Evolutionary conservation across 2,888 invertebrate species (phyloP).

Genomic region (Zaprionus bogoriensis): DNA sequence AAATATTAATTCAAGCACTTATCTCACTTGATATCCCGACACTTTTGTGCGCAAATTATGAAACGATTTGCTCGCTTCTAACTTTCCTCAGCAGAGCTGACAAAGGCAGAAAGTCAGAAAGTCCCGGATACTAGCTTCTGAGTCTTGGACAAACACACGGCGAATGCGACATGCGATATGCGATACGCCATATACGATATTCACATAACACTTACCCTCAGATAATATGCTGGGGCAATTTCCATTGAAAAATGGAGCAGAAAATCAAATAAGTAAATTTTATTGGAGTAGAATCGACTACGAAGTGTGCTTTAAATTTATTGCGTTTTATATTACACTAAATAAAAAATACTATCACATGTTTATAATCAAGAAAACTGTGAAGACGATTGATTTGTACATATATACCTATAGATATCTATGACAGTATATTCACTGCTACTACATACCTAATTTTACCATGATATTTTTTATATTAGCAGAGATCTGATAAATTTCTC

Average conservation of each 20-base stretch:
- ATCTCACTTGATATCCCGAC: not conserved
- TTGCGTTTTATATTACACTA: too few relatives aligned
- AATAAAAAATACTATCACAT: too few relatives aligned
- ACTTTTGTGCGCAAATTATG: not conserved
- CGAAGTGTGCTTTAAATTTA: not conserved
- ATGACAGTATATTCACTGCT: too few relatives aligned
- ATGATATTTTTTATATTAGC: too few relatives aligned
- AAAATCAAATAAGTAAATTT: constrained; percentile 9
- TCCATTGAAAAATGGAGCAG: constrained; percentile 5
- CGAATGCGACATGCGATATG: constrained; percentile 10
- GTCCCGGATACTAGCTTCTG: constrained; percentile 29
- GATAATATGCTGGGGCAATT: constrained; percentile 8
- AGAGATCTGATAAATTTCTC: too few relatives aligned
- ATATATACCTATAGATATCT: too few relatives aligned
- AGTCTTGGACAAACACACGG: constrained; percentile 54
- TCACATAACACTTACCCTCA: constrained; percentile 39
- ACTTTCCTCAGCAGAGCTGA: not conserved
- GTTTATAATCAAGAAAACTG: too few relatives aligned
- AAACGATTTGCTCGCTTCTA: not conserved
- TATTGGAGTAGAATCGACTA: not conserved
- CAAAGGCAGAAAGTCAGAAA: not conserved
- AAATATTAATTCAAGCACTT: not conserved
- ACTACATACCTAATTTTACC: too few relatives aligned
- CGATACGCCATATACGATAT: constrained; percentile 44
- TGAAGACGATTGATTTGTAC: too few relatives aligned